Percentiles rank a stretch among this genome's conserved stretches.
phyloP scores from a whole-genome alignment of 1,140 invertebrate species.

The Anoplolepis gracilipes region DNA sequence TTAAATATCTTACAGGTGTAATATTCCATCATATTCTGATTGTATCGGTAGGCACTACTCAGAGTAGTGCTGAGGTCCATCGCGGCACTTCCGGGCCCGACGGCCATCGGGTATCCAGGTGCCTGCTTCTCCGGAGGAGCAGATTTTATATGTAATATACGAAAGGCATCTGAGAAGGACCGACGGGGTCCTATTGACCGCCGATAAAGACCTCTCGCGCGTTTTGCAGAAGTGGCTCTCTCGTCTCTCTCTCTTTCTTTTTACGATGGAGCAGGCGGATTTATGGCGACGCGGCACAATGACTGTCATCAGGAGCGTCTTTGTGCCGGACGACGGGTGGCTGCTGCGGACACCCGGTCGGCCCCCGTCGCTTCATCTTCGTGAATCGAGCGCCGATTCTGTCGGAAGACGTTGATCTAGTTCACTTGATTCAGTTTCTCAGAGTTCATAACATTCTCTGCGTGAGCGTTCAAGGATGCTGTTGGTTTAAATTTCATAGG shows the following conservation, averaged over 20 bases:
- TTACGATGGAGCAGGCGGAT: conserved; percentile 51
- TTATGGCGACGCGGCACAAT: conserved; percentile 79
- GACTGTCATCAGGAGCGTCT: conserved; percentile 81
- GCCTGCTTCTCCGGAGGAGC: conserved; percentile 60
- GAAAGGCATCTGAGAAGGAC: conserved; percentile 21
- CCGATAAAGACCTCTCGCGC: conserved; percentile 75
- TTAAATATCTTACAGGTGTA: conserved; percentile 94
- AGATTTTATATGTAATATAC: conserved; percentile 38
- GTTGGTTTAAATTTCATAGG: not conserved
- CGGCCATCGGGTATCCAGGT: conserved; percentile 83
- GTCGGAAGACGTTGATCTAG: not conserved
- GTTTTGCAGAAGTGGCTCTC: conserved; percentile 60
- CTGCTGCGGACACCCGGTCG: conserved; percentile 73
- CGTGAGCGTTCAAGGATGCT: not conserved
- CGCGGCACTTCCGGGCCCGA: conserved; percentile 75
- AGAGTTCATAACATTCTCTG: not conserved
- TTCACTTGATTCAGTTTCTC: not conserved
- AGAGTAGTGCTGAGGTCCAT: conserved; percentile 96
- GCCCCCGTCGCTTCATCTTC: conserved; percentile 77
- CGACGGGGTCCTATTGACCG: conserved; percentile 69
- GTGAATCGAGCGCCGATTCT: conserved; percentile 36
- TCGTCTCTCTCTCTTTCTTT: conserved; percentile 65
- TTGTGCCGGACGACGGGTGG: conserved; percentile 82
- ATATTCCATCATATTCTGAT: conserved; percentile 99
- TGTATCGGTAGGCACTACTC: conserved; percentile 94